Conservation (phyloP, 2,797 vertebrate genomes). For the Typhlichthys subterraneus region DNA sequence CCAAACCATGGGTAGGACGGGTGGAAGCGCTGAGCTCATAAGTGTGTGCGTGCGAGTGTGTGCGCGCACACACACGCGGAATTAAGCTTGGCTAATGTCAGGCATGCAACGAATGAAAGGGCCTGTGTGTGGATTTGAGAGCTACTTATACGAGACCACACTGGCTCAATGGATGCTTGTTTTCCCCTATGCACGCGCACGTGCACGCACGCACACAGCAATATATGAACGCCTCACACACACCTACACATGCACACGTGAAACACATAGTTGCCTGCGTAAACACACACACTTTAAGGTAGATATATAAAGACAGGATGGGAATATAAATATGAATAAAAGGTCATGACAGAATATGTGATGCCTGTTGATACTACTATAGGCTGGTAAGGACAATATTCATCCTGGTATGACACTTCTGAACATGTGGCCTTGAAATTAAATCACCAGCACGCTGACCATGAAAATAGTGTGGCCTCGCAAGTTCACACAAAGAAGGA, state of each 20-base stretch:
- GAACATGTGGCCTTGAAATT: neutral
- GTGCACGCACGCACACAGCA: conserved; percentile 3
- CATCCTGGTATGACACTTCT: neutral
- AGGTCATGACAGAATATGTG: neutral
- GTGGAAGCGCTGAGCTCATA: neutral
- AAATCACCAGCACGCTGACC: conserved; percentile 11
- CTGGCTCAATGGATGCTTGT: conserved; percentile 61
- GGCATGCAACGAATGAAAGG: conserved; percentile 37
- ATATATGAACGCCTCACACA: conserved; percentile 7
- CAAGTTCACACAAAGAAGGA: neutral
- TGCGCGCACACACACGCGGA: conserved; percentile 7
- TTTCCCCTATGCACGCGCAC: conserved; percentile 9
- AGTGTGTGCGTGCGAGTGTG: conserved; percentile 17
- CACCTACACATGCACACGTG: conserved; percentile 11
- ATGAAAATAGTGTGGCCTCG: neutral
- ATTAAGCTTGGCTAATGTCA: conserved; percentile 32
- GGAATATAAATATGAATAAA: no score
- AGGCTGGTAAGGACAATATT: neutral
- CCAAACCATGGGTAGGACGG: no score
- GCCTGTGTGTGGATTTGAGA: conserved; percentile 46
- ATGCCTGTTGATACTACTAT: neutral
- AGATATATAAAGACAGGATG: no score
- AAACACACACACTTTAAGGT: neutral
- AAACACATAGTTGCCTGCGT: conserved; percentile 11
- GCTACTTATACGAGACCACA: conserved; percentile 53